Evolutionary conservation across 2,888 invertebrate genomes (phyloP).

Genomic region (Timema podura): DNA sequence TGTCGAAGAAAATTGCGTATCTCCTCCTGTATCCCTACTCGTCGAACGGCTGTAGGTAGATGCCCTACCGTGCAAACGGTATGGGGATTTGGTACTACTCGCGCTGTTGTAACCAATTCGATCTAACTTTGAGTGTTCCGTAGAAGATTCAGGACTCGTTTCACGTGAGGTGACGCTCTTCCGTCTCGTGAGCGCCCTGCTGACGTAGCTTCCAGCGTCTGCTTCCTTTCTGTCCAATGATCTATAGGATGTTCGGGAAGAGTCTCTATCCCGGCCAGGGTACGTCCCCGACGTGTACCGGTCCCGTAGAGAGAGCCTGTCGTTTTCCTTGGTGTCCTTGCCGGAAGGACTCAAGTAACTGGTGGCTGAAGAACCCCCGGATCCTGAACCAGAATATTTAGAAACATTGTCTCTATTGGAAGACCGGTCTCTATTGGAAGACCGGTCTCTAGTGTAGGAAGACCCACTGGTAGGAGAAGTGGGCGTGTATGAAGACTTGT

Average conservation of each 20-base stretch:
- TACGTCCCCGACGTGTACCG: conserved; percentile 24
- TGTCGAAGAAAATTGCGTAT: conserved; percentile 21
- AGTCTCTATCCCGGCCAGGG: conserved; percentile 17
- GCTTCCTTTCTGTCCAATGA: conserved; percentile 18
- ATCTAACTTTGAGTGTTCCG: not conserved
- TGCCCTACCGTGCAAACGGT: conserved; percentile 25
- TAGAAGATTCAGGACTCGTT: conserved; percentile 20
- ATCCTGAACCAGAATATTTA: conserved; percentile 11
- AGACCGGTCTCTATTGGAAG: conserved; percentile 2
- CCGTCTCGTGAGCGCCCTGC: conserved; percentile 19
- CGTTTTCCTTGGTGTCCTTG: conserved; percentile 22
- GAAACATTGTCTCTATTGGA: not conserved
- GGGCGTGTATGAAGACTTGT: conserved; percentile 12
- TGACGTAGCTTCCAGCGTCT: conserved; percentile 9
- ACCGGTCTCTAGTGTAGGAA: conserved; percentile 4
- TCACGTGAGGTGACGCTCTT: conserved; percentile 15
- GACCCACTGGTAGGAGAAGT: not conserved
- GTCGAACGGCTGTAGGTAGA: conserved; percentile 26
- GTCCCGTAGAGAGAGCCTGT: conserved; percentile 25
- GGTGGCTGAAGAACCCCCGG: conserved; percentile 10
- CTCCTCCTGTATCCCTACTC: conserved; percentile 28
- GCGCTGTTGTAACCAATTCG: conserved; percentile 2
- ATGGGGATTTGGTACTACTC: conserved; percentile 23
- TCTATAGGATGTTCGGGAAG: conserved; percentile 8
- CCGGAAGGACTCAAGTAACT: conserved; percentile 23